Evolutionary conservation across 2,113 vertebrate genomes (phyloP).

Genomic region (Sturnus vulgaris): DNA sequence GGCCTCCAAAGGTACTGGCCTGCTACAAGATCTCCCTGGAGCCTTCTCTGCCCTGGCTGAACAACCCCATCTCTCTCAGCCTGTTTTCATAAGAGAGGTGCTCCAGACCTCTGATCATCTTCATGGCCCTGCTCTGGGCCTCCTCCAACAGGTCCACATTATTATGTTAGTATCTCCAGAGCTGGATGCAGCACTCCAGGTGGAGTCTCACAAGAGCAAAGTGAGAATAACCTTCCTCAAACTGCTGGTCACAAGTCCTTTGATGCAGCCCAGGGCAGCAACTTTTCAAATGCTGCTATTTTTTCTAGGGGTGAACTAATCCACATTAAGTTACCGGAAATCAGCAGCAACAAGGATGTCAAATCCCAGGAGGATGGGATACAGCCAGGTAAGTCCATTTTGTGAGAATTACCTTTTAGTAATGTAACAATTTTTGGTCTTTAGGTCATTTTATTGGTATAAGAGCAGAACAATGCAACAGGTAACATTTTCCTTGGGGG

Average conservation of each 20-base stretch:
- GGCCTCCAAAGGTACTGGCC: background rate
- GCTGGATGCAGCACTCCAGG: background rate
- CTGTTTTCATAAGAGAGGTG: background rate
- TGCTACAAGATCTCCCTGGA: background rate
- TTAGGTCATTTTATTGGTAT: background rate
- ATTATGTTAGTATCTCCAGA: background rate
- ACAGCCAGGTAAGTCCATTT: background rate
- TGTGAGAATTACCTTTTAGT: background rate
- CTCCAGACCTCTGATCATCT: background rate
- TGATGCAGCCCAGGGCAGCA: background rate
- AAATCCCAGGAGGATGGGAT: background rate
- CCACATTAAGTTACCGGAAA: constrained; percentile 31
- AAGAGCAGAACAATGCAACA: background rate
- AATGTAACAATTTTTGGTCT: background rate
- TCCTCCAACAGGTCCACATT: background rate
- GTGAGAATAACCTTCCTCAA: background rate
- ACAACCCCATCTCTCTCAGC: background rate
- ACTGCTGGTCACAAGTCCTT: background rate
- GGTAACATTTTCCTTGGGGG: background rate
- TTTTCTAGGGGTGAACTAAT: constrained; percentile 22
- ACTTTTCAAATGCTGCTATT: background rate
- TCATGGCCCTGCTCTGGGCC: background rate
- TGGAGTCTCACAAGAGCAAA: background rate
- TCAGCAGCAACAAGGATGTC: background rate
- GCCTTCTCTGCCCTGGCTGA: background rate